A percentile compares a stretch with the other conserved stretches of the same genome.
Evolutionary conservation across 2,797 vertebrate species (phyloP).

Genomic region (Oryzias dopingdopingensis): DNA sequence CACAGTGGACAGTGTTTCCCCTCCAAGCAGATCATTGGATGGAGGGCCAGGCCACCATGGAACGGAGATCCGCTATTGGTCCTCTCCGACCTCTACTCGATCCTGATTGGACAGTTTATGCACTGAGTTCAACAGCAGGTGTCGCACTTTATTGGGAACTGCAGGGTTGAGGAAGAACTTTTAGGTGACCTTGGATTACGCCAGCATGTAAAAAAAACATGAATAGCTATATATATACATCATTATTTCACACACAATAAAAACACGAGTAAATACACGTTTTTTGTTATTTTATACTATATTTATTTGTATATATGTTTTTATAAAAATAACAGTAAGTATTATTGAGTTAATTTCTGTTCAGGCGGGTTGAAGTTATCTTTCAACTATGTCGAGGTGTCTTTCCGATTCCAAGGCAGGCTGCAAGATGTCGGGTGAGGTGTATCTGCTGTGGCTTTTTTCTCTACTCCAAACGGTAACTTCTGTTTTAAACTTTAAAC

Average conservation of each 20-base stretch:
- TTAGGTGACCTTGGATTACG: slow-evolving; percentile 10
- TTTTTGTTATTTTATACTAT: too few relatives aligned
- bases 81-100: slow-evolving; percentile 24
- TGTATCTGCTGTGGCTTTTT: slow-evolving; percentile 77
- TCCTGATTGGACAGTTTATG: slow-evolving; percentile 57
- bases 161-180: slow-evolving; percentile 30
- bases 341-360: accelerated
- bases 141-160: slow-evolving; percentile 35
- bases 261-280: not conserved
- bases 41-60: slow-evolving; percentile 42
- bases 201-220: slow-evolving; percentile 9
- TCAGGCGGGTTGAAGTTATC: slow-evolving; percentile 35
- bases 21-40: slow-evolving; percentile 55
- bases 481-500: slow-evolving; percentile 7
- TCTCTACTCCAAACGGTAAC: slow-evolving; percentile 79
- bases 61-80: slow-evolving; percentile 53
- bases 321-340: not conserved
- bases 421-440: slow-evolving; percentile 78
- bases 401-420: slow-evolving; percentile 54
- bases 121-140: slow-evolving; percentile 23
- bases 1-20: slow-evolving; percentile 32
- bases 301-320: too few relatives aligned
- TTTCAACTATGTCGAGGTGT: slow-evolving; percentile 9
- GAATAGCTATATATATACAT: accelerated
- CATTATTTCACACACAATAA: accelerated